These are phyloP conservation scores for Brachycybe producta DNA, from an alignment of 2,888 invertebrate species.

Conservation along the genomic window DNA sequence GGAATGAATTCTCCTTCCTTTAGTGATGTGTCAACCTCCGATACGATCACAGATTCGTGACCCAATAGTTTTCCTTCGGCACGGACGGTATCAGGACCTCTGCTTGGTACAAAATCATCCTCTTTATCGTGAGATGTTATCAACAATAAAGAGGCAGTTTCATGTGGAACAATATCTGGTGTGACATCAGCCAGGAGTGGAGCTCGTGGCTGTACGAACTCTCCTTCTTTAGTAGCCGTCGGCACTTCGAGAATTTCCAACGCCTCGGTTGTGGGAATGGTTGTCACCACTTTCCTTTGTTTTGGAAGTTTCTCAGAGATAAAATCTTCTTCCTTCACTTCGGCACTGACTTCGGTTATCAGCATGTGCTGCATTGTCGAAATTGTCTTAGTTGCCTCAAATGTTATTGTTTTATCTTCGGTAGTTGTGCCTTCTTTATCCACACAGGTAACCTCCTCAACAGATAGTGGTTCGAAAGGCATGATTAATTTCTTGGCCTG, in stretches of 20 bases:
- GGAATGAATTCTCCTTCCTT: constrained; percentile 12
- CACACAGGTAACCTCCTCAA: too few species aligned
- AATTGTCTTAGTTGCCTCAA: background rate
- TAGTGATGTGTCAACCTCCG: constrained; percentile 17
- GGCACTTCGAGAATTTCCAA: constrained; percentile 20
- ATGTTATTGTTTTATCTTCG: too few species aligned
- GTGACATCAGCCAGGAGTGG: constrained; percentile 10
- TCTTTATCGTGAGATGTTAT: constrained; percentile 17
- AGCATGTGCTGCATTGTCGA: constrained; percentile 4
- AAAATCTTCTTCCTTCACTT: constrained; percentile 13
- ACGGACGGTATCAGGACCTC: constrained; percentile 15
- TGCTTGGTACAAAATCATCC: constrained; percentile 14
- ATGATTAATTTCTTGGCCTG: too few species aligned
- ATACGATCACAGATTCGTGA: constrained; percentile 16
- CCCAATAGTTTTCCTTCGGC: constrained; percentile 16
- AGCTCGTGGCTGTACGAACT: constrained; percentile 18
- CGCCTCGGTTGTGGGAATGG: constrained; percentile 9
- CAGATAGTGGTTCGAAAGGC: too few species aligned
- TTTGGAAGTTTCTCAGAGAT: constrained; percentile 11
- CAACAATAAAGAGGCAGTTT: constrained; percentile 15
- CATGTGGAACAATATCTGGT: constrained; percentile 18
- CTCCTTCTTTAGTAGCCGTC: constrained; percentile 22
- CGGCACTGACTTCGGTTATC: background rate
- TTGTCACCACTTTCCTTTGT: constrained; percentile 4
- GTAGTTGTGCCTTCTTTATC: too few species aligned